These are phyloP conservation scores for Bubo scandiacus DNA, from an alignment of 2,113 vertebrate species.

Conservation along the genomic window DNA sequence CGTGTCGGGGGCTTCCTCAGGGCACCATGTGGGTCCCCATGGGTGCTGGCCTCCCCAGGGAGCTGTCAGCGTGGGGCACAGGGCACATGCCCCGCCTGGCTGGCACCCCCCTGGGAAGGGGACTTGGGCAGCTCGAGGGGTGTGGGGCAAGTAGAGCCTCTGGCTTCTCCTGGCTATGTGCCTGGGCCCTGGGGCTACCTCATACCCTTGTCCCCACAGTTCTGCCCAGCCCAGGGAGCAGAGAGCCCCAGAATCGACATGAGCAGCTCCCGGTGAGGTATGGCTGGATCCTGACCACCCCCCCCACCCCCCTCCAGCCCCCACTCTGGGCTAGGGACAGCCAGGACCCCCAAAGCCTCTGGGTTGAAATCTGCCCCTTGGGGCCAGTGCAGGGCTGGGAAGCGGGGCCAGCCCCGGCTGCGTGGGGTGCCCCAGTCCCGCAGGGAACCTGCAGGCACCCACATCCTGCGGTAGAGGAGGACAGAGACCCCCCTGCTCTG, in stretches of 20 bases:
- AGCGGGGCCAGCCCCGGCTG: not conserved
- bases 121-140: not conserved
- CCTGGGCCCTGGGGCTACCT: not conserved
- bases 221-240: not conserved
- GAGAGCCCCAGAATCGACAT: accelerated
- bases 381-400: not conserved
- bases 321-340: not conserved
- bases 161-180: not conserved
- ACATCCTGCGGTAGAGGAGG: not conserved
- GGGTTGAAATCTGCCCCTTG: not conserved
- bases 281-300: not conserved
- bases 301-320: too few relatives aligned
- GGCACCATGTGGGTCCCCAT: accelerated
- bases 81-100: accelerated
- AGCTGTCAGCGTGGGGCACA: not conserved
- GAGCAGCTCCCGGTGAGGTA: not conserved
- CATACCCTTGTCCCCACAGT: not conserved
- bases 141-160: not conserved
- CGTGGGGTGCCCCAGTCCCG: too few relatives aligned
- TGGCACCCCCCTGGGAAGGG: accelerated
- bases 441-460: not conserved
- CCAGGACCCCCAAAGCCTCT: not conserved
- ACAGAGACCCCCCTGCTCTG: not conserved
- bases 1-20: not conserved
- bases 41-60: not conserved